Evolutionary conservation across 2,888 invertebrate genomes (phyloP).

Genomic region (Bruchidius siliquastri): DNA sequence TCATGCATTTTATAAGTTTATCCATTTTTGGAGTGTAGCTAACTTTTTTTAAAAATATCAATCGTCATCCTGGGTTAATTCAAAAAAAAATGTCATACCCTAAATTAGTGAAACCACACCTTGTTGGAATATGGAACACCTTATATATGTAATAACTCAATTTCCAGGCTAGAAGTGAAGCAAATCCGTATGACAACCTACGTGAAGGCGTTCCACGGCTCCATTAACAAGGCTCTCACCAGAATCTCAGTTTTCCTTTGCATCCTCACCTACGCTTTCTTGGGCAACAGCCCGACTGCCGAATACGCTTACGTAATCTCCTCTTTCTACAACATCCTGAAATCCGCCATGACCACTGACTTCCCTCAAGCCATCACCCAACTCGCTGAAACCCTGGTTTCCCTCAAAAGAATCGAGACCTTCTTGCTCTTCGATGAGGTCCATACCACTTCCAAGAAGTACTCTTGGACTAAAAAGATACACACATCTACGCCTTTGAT

Average conservation of each 20-base stretch:
- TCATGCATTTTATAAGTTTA: too few relatives aligned
- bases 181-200: slow-evolving; percentile 67
- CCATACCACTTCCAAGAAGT: slow-evolving; percentile 11
- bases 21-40: too few relatives aligned
- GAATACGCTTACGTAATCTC: slow-evolving; percentile 82
- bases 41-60: too few relatives aligned
- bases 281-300: slow-evolving; percentile 67
- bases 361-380: slow-evolving; percentile 59
- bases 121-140: too few relatives aligned
- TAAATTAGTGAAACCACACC: too few relatives aligned
- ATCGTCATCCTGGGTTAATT: too few relatives aligned
- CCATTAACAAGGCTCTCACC: slow-evolving; percentile 80
- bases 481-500: slow-evolving; percentile 33
- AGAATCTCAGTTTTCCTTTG: slow-evolving; percentile 80
- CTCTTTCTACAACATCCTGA: slow-evolving; percentile 81
- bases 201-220: slow-evolving; percentile 68
- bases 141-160: too few relatives aligned
- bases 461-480: slow-evolving; percentile 25
- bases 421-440: slow-evolving; percentile 48
- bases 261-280: slow-evolving; percentile 67
- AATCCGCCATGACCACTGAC: slow-evolving; percentile 61
- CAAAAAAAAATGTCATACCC: too few relatives aligned
- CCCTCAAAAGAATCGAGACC: slow-evolving; percentile 59
- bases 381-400: slow-evolving; percentile 61
- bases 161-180: slow-evolving; percentile 59